A percentile compares a stretch with the other conserved stretches of the same genome.
Conservation (phyloP, 2,113 vertebrate genomes). For the Pelusios castaneus region DNA sequence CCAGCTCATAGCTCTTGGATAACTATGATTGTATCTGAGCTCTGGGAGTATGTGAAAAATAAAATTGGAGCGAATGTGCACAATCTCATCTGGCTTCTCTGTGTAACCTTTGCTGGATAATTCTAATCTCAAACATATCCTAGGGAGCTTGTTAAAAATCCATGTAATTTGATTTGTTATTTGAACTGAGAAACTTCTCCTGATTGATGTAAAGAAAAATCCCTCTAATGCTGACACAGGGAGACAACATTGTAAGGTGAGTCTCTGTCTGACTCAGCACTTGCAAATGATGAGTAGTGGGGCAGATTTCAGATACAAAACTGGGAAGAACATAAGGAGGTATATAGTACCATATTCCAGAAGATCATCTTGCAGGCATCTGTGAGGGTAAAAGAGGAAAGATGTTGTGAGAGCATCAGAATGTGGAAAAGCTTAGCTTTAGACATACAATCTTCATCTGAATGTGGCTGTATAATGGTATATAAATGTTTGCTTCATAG, state of each 20-base stretch:
- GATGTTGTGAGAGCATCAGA: rapidly evolving
- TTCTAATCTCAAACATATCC: background rate
- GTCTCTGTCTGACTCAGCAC: background rate
- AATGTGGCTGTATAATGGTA: background rate
- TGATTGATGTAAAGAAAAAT: background rate
- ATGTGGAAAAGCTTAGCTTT: background rate
- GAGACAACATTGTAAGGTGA: background rate
- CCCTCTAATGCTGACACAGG: background rate
- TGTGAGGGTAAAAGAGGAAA: background rate
- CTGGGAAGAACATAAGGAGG: background rate
- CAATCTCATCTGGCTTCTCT: background rate
- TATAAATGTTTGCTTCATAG: background rate
- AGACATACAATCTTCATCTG: background rate
- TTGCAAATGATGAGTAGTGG: background rate
- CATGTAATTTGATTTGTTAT: background rate
- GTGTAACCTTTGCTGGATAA: background rate
- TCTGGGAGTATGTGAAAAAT: rapidly evolving
- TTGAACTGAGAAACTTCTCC: background rate
- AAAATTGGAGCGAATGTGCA: background rate
- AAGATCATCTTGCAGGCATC: background rate
- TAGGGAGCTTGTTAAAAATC: background rate
- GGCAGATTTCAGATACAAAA: background rate
- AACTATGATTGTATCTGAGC: background rate
- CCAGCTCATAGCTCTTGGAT: background rate
- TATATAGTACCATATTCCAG: background rate